Evolutionary conservation across 2,797 vertebrate species (phyloP).

Genomic region (Anisognathus igniventris): DNA sequence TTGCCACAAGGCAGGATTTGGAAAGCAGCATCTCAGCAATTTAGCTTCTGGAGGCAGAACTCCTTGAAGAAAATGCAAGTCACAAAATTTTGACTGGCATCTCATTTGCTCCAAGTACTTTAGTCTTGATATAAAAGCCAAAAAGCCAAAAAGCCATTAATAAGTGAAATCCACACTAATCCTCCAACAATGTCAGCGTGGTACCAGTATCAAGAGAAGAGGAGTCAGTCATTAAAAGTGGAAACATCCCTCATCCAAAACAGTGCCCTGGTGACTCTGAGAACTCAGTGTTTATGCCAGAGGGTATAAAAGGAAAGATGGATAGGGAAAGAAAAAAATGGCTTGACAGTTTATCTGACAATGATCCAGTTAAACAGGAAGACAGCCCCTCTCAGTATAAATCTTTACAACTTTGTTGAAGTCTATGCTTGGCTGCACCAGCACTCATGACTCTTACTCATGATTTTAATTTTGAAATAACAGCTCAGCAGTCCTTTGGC

Average conservation of each 20-base stretch:
- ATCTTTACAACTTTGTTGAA: background rate
- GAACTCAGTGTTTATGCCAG: background rate
- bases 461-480: background rate
- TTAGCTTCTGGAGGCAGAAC: background rate
- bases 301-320: background rate
- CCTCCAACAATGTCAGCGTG: background rate
- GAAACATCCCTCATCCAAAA: background rate
- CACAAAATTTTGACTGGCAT: background rate
- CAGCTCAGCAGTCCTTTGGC: background rate
- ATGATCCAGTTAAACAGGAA: background rate
- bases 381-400: background rate
- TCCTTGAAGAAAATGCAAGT: background rate
- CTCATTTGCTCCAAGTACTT: background rate
- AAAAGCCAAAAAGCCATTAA: background rate
- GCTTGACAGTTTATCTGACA: background rate
- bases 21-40: background rate
- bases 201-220: background rate
- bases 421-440: background rate
- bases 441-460: background rate
- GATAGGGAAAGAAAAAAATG: background rate
- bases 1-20: background rate
- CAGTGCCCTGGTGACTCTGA: background rate
- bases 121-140: background rate
- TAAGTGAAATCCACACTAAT: background rate
- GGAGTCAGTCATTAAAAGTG: background rate